phyloP scores from a whole-genome alignment of 2,113 vertebrate genomes.

The Psettodes erumei region DNA sequence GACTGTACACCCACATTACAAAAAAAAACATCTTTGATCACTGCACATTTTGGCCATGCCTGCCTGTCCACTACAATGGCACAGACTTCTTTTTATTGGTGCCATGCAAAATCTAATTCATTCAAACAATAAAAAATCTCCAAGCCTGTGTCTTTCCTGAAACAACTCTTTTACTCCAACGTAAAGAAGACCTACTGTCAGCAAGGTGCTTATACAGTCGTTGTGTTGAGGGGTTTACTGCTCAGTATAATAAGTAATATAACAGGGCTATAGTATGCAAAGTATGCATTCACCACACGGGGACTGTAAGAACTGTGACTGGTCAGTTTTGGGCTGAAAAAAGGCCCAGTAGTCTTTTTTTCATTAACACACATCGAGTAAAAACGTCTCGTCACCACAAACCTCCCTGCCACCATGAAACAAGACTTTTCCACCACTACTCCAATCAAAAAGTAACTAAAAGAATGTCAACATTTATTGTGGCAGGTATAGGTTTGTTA shows the following conservation, averaged over 20 bases:
- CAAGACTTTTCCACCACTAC: background rate
- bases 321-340: background rate
- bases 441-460: background rate
- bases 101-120: background rate
- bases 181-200: background rate
- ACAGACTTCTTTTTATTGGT: background rate
- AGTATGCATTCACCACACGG: background rate
- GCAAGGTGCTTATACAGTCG: background rate
- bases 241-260: no score
- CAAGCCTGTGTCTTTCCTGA: background rate
- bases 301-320: background rate
- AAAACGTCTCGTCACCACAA: background rate
- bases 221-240: background rate
- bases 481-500: background rate
- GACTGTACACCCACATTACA: constrained; percentile 7
- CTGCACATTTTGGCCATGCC: constrained; percentile 5
- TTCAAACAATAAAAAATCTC: background rate
- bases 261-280: background rate
- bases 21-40: background rate
- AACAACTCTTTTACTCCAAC: background rate
- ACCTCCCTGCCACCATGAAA: background rate
- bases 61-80: background rate
- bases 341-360: background rate
- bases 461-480: background rate
- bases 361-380: background rate